Conservation (phyloP, 2,797 vertebrate genomes). For the Discoglossus pictus region DNA sequence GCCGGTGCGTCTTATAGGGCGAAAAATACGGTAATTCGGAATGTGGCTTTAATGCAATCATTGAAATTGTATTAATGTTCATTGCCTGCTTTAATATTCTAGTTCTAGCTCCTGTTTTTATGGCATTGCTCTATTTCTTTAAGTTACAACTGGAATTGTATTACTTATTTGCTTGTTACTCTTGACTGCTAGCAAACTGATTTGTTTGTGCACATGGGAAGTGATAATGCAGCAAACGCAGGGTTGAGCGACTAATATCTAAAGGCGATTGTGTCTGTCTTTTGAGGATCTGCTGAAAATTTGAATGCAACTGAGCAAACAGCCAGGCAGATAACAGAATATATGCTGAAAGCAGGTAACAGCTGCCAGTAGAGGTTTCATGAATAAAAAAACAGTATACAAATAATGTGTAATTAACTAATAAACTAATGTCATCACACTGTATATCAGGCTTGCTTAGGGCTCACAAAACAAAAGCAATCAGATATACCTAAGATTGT, state of each 20-base stretch:
- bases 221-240: background rate
- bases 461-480: no score
- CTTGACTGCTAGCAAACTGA: background rate
- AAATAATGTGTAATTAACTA: slow-evolving; percentile 35
- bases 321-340: background rate
- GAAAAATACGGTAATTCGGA: no score
- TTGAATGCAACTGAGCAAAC: background rate
- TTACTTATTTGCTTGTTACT: no score
- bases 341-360: background rate
- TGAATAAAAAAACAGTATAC: slow-evolving; percentile 9
- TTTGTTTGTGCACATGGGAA: background rate
- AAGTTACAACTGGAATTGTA: no score
- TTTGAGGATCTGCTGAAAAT: background rate
- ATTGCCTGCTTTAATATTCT: no score
- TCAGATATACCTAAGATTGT: no score
- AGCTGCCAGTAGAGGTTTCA: slow-evolving; percentile 14
- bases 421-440: slow-evolving; percentile 19
- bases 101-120: no score
- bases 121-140: no score
- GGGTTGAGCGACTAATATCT: background rate
- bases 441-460: slow-evolving; percentile 13
- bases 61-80: no score
- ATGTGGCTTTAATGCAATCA: no score
- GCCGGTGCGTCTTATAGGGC: no score
- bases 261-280: background rate